Evolutionary conservation across 2,888 invertebrate species (phyloP), one percentile per base, ranked within the genome.

Genomic region (Drosophila testacea): DNA sequence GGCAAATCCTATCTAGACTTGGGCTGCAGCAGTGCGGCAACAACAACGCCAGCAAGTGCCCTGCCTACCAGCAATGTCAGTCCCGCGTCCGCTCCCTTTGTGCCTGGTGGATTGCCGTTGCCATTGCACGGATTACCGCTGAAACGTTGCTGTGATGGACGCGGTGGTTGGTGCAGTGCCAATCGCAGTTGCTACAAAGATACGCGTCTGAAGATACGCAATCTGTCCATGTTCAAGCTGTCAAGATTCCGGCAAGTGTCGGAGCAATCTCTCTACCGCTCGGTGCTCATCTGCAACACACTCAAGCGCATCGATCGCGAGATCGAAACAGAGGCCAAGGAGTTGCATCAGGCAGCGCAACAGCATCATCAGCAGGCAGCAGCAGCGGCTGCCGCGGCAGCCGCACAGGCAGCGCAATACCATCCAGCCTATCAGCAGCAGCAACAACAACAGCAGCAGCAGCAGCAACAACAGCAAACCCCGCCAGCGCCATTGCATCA

Each of bases 281-380:
- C 97, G 51, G 98, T 98, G 91, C 95, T 98, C 73, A 98, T 98
- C 89, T 97, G 97, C 94, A 98, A 98, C 93, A 98, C 98, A 63
- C 92, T 98, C 77, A 95, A 97, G 91, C 95, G 96, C 91, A 96
- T 98, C 90, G 98, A 98, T 93, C 94, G 96, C 62, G 98, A 98
- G 93, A 96, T 98, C 95, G 97, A 97, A 92, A 93, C 95, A 67
- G 95, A 95, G 91, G 94, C 94, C 79, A 91, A 92, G 80, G 92
- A 91, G 83, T 42, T 92, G 71, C 91, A 92, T 39, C 91, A 91
- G 47, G 94, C 93, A 72, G 90, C 91, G 34, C 91, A 90, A 70
- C 90, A 90, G 57, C 90, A 89, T n/a, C 90, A 90, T 5, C 89
- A 90, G 51, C 88, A 89, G 71, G 79, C 83, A 27, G 82, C 81